These are phyloP conservation scores for Epinotia brunnichana DNA, from an alignment of 2,888 invertebrate species.

Conservation along the genomic window DNA sequence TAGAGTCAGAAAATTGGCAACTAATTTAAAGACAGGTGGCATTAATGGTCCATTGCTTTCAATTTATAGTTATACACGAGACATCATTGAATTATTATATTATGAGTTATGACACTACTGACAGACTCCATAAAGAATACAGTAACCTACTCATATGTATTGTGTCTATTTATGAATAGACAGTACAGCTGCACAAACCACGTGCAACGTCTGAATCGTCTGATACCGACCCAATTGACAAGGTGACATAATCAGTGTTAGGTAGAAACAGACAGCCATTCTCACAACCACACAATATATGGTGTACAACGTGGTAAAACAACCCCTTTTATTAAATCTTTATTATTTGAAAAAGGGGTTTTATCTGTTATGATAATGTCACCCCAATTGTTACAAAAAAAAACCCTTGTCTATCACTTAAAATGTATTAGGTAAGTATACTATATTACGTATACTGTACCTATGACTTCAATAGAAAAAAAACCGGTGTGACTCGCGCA, in stretches of 20 bases:
- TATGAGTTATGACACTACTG: conserved; percentile 2
- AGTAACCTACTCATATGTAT: neutral
- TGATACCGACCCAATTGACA: neutral
- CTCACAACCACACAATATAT: neutral
- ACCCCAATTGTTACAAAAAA: too few relatives aligned
- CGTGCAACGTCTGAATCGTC: neutral
- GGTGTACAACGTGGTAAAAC: too few relatives aligned
- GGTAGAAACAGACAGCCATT: neutral
- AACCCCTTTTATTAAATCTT: too few relatives aligned
- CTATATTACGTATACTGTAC: too few relatives aligned
- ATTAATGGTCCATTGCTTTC: conserved; percentile 23
- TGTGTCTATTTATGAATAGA: neutral
- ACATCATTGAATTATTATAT: conserved; percentile 4
- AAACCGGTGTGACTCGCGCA: too few relatives aligned
- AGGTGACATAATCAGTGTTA: neutral
- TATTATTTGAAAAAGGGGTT: too few relatives aligned
- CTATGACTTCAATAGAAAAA: too few relatives aligned
- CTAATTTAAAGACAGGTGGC: conserved; percentile 32
- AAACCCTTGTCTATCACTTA: too few relatives aligned
- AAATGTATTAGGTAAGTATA: too few relatives aligned
- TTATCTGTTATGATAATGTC: too few relatives aligned
- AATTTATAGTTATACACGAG: conserved; percentile 13
- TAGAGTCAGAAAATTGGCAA: conserved; percentile 18
- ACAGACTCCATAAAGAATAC: conserved; percentile 16
- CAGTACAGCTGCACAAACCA: neutral